A percentile compares a stretch with the other conserved stretches of the same genome.
Conservation (phyloP, 2,797 vertebrate species). For the Falco novaeseelandiae region DNA sequence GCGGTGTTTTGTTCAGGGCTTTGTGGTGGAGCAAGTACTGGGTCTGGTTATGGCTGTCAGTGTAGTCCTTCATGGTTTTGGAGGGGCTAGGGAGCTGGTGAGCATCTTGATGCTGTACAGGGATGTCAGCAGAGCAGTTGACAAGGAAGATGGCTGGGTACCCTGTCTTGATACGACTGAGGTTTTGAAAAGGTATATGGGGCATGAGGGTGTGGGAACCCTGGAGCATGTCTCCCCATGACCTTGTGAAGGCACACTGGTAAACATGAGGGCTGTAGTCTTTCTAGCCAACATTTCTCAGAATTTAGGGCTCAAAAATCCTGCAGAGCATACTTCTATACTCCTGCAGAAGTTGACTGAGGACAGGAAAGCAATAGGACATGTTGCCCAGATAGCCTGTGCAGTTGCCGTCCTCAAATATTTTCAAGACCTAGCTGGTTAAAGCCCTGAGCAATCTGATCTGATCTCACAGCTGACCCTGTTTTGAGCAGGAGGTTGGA, state of each 20-base stretch:
- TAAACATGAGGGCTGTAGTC: neutral
- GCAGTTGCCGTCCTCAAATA: neutral
- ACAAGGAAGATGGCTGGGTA: neutral
- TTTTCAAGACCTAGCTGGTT: neutral
- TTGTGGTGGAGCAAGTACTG: neutral
- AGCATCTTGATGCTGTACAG: neutral
- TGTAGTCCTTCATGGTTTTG: neutral
- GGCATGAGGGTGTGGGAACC: neutral
- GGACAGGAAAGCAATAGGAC: neutral
- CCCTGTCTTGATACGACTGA: neutral
- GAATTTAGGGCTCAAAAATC: neutral
- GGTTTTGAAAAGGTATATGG: neutral
- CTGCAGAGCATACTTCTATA: neutral
- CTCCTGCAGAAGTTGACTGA: neutral
- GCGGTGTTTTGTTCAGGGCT: neutral
- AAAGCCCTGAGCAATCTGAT: neutral
- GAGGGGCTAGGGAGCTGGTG: neutral
- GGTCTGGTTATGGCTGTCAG: neutral
- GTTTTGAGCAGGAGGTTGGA: neutral
- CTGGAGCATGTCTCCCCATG: neutral
- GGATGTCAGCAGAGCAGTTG: neutral
- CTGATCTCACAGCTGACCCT: neutral
- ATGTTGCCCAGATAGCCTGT: neutral
- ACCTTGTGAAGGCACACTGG: neutral
- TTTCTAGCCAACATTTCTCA: neutral